Evolutionary conservation across 2,888 invertebrate species (phyloP), one percentile per base, ranked within the genome.

Genomic region (Diploptera punctata): DNA sequence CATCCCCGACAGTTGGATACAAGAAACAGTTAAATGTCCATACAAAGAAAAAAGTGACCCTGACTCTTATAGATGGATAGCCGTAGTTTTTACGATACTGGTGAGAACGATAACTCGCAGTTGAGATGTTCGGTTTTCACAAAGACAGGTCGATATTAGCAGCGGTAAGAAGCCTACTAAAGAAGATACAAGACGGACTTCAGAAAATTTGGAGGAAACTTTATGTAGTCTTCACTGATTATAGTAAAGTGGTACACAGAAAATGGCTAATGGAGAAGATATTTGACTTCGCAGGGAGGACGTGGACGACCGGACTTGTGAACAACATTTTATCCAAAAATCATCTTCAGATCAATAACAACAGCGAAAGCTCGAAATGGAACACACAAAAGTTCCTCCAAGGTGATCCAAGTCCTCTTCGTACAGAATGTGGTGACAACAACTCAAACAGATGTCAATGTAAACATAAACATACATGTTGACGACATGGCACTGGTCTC

Each of bases 301-400:
- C 26, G 10, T 54, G 54, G 54, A 18, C 21, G 54, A 54, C 54
- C 10, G 21, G 54, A 54, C 24, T 54, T 19, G 54, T 54, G 24
- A 54, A 54, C 24, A 54, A 54, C 21, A 24, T 54, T 21, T 21
- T 47, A n/a, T 7, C 54, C 9, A 16, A 54, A 21, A 54, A 54
- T 21, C 19, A 54, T 18, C 21, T 54, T 4, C 54, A 54, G 24
- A 18, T 54, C 26, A 54, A 16, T 18, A 54, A 54, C 54, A 21
- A 54, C 54, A 54, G 10, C 19, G 54, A 54, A 21, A 54, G 21
- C 54, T 54, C 26, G 54, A 54, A 54, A 54, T 54, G 54, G 54
- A 24, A 5, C 54, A 21, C 19, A 5, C 54, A 54, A 54, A 54
- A 54, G 54, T 4, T 54, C 10, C 21, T 54, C 54, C 54, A 21